A percentile compares a stretch with the other conserved stretches of the same genome.
These are phyloP conservation scores for Thymallus thymallus DNA, from an alignment of 2,113 vertebrate genomes.

Conservation along the genomic window DNA sequence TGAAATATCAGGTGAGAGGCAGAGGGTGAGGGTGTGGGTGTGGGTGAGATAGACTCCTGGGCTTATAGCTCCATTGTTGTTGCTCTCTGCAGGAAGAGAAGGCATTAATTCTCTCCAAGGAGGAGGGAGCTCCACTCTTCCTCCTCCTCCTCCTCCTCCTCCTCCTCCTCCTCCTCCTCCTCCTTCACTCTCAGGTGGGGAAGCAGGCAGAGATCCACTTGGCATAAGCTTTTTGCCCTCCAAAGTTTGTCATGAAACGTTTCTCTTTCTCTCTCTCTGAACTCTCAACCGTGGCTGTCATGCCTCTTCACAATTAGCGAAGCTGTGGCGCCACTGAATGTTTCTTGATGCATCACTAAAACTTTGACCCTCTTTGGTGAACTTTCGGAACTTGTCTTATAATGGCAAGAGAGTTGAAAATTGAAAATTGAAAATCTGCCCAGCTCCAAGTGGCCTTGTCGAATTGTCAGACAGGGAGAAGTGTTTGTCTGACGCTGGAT, in stretches of 20 bases:
- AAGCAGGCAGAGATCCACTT: constrained; percentile 45
- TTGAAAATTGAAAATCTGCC: constrained; percentile 37
- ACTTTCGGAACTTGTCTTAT: constrained; percentile 28
- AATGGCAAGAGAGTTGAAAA: constrained; percentile 33
- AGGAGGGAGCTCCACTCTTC: neutral
- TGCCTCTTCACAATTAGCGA: constrained; percentile 54
- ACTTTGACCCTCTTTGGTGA: constrained; percentile 42
- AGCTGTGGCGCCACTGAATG: constrained; percentile 10
- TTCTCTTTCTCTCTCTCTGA: neutral
- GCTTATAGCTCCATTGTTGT: constrained; percentile 57
- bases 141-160: constrained; percentile 18
- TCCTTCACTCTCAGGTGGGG: constrained; percentile 53
- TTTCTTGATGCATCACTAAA: constrained; percentile 14
- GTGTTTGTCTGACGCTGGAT: constrained; percentile 14
- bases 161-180: constrained; percentile 26
- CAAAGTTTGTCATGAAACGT: constrained; percentile 41
- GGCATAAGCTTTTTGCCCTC: constrained; percentile 64
- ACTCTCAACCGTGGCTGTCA: constrained; percentile 43
- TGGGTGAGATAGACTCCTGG: constrained; percentile 48
- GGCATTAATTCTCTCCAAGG: constrained; percentile 37
- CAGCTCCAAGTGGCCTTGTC: constrained; percentile 57
- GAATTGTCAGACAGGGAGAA: constrained; percentile 49
- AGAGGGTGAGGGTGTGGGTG: constrained; percentile 59
- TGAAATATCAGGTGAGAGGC: constrained; percentile 63
- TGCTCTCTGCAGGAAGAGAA: constrained; percentile 46